These are phyloP conservation scores for Passerina amoena DNA, from an alignment of 2,113 vertebrate genomes.

Conservation along the genomic window DNA sequence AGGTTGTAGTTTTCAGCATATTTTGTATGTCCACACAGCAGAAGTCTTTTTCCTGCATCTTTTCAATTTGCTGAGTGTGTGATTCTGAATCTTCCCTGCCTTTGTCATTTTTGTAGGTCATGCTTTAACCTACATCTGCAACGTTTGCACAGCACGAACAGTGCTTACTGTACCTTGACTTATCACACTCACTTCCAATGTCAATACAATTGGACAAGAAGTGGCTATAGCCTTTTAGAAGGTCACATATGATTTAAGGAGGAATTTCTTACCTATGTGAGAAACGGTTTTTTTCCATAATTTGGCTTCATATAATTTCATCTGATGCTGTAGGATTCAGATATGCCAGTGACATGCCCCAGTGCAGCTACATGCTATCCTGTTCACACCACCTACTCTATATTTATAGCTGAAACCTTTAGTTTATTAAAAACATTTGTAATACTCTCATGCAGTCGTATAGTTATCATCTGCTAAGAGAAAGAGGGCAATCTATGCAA, in stretches of 20 bases:
- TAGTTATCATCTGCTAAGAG: background rate
- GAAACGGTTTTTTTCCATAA: background rate
- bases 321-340: background rate
- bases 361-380: background rate
- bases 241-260: background rate
- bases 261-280: background rate
- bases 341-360: background rate
- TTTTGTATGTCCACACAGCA: background rate
- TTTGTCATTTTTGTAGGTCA: constrained; percentile 23
- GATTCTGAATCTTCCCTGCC: background rate
- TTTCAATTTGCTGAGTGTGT: background rate
- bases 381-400: background rate
- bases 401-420: background rate
- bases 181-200: background rate
- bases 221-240: background rate
- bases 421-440: background rate
- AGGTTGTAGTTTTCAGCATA: background rate
- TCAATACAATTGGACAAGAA: background rate
- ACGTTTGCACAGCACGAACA: background rate
- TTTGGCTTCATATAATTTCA: background rate
- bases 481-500: background rate
- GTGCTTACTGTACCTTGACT: background rate
- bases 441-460: background rate
- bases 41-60: background rate
- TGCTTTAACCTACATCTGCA: background rate